These are phyloP conservation scores for Hypsibius dujardini DNA, from an alignment of 1,140 invertebrate species.

Conservation along the genomic window DNA sequence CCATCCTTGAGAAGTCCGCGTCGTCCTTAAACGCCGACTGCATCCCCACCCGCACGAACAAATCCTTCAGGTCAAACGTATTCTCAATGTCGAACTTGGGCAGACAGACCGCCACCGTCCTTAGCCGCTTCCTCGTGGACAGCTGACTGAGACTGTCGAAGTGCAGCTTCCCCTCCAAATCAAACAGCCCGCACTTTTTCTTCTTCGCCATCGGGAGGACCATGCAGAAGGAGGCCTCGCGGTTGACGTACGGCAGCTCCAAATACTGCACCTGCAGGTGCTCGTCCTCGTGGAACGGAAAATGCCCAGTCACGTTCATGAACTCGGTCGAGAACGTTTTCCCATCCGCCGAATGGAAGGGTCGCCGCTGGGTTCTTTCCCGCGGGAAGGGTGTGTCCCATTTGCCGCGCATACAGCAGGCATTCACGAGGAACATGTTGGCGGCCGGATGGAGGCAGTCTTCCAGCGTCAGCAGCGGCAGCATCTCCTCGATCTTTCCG, in stretches of 20 bases:
- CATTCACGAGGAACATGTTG: background rate
- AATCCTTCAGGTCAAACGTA: constrained; percentile 22
- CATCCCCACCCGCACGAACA: constrained; percentile 25
- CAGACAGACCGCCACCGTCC: constrained; percentile 24
- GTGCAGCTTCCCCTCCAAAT: background rate
- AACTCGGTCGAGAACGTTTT: background rate
- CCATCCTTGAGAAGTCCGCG: background rate
- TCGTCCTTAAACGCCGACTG: constrained; percentile 24
- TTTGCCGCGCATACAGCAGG: background rate
- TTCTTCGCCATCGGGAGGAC: background rate
- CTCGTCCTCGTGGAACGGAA: background rate
- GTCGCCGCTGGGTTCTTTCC: background rate
- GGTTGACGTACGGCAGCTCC: background rate
- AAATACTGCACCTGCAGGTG: background rate
- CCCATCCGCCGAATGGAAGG: background rate
- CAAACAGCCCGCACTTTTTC: background rate
- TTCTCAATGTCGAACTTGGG: constrained; percentile 27
- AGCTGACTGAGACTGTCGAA: background rate
- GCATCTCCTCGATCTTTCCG: background rate
- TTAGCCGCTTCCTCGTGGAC: background rate
- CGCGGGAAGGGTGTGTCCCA: background rate
- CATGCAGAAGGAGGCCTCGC: constrained; percentile 4
- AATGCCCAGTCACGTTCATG: background rate
- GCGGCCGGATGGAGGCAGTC: background rate
- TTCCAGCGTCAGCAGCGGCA: background rate